phyloP scores from a whole-genome alignment of 64 coral and sea anemone species.

The Acropora tenuis region DNA sequence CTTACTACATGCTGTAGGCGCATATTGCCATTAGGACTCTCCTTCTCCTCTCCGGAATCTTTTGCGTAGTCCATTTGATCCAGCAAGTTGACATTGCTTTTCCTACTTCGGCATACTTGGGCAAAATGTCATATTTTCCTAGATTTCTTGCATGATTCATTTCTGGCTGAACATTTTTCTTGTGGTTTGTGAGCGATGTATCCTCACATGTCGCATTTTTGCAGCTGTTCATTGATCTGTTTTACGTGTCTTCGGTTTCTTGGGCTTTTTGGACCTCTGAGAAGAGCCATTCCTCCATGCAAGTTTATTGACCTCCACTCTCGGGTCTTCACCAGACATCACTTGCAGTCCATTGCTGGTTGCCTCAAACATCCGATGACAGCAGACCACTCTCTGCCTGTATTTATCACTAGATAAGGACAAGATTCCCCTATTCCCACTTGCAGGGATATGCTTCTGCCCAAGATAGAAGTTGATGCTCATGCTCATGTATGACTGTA shows the following conservation, averaged over 20 bases:
- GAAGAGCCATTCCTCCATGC: not conserved
- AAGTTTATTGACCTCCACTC: too few species aligned
- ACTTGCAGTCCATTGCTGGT: too few species aligned
- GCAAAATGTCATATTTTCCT: constrained; percentile 30
- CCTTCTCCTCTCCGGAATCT: constrained; percentile 22
- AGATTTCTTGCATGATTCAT: constrained; percentile 16
- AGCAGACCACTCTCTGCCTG: constrained; percentile 36
- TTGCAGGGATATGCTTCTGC: not conserved
- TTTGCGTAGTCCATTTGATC: not conserved
- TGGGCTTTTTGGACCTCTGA: too few species aligned
- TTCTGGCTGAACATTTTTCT: not conserved
- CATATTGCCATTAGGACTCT: not conserved
- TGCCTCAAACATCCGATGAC: not conserved
- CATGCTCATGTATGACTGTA: not conserved
- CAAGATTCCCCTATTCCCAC: not conserved
- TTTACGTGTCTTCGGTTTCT: too few species aligned
- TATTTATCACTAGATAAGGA: constrained; percentile 32
- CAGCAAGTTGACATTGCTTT: not conserved
- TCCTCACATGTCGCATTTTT: constrained; percentile 22
- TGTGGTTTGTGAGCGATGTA: constrained; percentile 30
- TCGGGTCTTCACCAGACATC: too few species aligned
- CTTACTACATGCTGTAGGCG: constrained; percentile 10
- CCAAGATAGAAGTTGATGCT: not conserved
- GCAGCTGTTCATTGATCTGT: not conserved
- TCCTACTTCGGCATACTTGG: constrained; percentile 45